These are phyloP conservation scores for Nebria salina DNA, from an alignment of 2,888 invertebrate genomes.

Conservation along the genomic window DNA sequence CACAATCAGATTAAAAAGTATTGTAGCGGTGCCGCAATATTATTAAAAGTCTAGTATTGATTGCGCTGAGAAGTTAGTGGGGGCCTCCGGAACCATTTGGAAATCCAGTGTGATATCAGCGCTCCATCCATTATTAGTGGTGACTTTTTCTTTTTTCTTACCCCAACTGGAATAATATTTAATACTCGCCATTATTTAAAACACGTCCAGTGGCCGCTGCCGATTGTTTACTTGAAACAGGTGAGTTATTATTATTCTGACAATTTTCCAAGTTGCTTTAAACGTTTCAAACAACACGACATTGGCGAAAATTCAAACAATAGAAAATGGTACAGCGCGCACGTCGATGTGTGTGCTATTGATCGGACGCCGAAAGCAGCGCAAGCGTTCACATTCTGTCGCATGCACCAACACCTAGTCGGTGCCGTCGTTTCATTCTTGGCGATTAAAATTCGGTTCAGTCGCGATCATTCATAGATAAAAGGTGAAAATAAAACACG, in stretches of 20 bases:
- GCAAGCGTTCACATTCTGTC: slow-evolving; percentile 52
- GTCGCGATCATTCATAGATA: neutral
- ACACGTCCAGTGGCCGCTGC: no score
- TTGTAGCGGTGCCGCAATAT: neutral
- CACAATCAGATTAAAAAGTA: neutral
- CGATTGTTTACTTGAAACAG: no score
- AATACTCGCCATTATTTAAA: neutral
- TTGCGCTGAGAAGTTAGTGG: neutral
- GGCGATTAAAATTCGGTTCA: slow-evolving; percentile 3
- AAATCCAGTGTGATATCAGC: neutral
- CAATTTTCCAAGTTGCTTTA: no score
- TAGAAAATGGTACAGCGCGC: slow-evolving; percentile 11
- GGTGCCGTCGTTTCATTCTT: slow-evolving; percentile 30
- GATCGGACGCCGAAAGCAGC: slow-evolving; percentile 47
- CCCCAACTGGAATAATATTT: neutral
- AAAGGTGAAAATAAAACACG: neutral
- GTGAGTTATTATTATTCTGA: no score
- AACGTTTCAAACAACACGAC: neutral
- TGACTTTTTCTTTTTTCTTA: neutral
- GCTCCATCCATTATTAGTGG: neutral
- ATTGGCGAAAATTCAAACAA: neutral
- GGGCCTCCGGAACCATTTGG: neutral
- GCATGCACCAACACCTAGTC: slow-evolving; percentile 50
- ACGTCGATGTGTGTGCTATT: slow-evolving; percentile 39
- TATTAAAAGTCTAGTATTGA: neutral